Base-by-base conservation (phyloP, 2,797 vertebrate genomes). In the Sebastes trivittatus region DNA sequence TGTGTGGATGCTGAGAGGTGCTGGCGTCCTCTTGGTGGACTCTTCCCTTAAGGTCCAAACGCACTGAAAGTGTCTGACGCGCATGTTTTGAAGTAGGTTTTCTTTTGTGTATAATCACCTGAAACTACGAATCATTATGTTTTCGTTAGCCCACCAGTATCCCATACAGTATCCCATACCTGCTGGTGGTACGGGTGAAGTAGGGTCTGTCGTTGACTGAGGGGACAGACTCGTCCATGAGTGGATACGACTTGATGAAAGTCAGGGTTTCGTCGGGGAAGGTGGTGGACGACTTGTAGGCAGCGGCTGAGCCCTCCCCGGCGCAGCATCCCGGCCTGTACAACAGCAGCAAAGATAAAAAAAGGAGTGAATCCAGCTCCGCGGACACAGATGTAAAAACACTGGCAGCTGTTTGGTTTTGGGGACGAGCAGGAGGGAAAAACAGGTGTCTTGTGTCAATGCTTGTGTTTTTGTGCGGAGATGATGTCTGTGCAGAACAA, bases 181-280 rank as follows among this genome's bases (percentile, higher is more conserved):
- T 97, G 97, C 96, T 97, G 83, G 95, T 96, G 23, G 97, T 99
- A 64, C 94, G 95, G 69, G 97, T 99, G 92, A 99, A 97, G 92
- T 96, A 97, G 0, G 98, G 98, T 16, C 94, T 92, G 79, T 97
- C 95, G 0, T 96, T 96, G 63, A 97, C 96, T 0, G 97, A 96
- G 0, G 96, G 94, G 61, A 99, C 96, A 0, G 97, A 94, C 2
- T 98, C 97, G 16, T 98, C 97, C 95, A 99, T 96, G 71, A 99
- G 96, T 0, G 98, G 98, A 89, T 97, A 97, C 1, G 97, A 97
- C 94, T 98, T 99, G 95, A 98, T 98, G 81, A 99, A 99, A 9
- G 95, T 92, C 83, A 99, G 87, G 0, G 96, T 98, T 36, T 98
- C 97, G 0, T 99, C 98, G 0, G 98, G 98, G 75, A 99, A 97